Percentiles rank a stretch among this genome's conserved stretches.
Conservation (phyloP, 2,888 invertebrate genomes). For the Dyspetes luteomarginatus region DNA sequence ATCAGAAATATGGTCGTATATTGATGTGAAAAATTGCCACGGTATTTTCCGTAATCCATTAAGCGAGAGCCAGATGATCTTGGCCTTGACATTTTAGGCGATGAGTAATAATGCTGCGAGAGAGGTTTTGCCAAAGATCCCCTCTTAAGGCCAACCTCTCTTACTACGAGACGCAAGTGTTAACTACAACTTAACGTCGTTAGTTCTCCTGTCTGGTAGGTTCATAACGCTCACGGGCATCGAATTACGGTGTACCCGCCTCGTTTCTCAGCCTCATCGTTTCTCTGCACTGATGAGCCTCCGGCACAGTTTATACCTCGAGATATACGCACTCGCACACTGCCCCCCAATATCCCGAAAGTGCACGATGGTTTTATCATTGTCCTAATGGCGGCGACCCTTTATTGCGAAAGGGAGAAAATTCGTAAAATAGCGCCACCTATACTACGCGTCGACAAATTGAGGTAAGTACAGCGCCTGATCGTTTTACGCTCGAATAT, state of each 20-base stretch:
- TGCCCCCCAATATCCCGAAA: slow-evolving; percentile 64
- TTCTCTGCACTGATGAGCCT: slow-evolving; percentile 70
- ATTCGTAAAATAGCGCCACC: slow-evolving; percentile 24
- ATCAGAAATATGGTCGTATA: not conserved
- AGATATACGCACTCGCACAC: slow-evolving; percentile 58
- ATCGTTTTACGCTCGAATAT: not conserved
- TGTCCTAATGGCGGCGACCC: slow-evolving; percentile 67
- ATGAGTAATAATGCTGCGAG: slow-evolving; percentile 49
- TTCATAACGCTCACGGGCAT: slow-evolving; percentile 77
- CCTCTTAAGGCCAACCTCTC: slow-evolving; percentile 7
- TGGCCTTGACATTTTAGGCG: slow-evolving; percentile 54
- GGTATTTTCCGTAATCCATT: slow-evolving; percentile 56
- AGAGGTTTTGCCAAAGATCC: slow-evolving; percentile 23
- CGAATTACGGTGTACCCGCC: slow-evolving; percentile 72
- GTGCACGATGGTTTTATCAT: slow-evolving; percentile 72
- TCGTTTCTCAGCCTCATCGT: slow-evolving; percentile 57
- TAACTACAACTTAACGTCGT: slow-evolving; percentile 77
- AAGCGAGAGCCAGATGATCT: slow-evolving; percentile 55
- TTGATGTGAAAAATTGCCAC: slow-evolving; percentile 26
- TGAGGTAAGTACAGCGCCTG: not conserved
- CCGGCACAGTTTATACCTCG: slow-evolving; percentile 71
- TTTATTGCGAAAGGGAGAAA: slow-evolving; percentile 29
- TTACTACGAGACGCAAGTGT: slow-evolving; percentile 68
- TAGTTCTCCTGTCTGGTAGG: slow-evolving; percentile 78
- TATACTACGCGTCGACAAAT: slow-evolving; percentile 10